Base-by-base conservation (phyloP, 2,797 vertebrate genomes). In the Alouatta caraya region DNA sequence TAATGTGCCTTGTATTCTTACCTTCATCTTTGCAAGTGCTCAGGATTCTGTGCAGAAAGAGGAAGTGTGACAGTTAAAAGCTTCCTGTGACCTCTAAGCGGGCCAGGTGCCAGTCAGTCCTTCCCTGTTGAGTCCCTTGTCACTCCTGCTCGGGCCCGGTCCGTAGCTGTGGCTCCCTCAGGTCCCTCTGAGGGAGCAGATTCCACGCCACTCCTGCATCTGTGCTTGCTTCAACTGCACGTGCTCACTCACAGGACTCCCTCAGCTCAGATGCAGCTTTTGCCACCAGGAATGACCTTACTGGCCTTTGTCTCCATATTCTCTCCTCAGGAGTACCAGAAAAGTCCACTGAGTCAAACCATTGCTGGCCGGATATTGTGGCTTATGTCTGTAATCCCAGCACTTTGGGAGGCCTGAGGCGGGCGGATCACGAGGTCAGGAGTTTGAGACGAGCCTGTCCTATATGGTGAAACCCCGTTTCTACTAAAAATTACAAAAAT, bases 71-170 rank as follows among this genome's bases (percentile, higher is more conserved):
- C 30, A 44, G n/a, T 26, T 30, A 67, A 17, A 30, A n/a, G 26
- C 57, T 1, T 46, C 44, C 37, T 1, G 21, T 30, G 52, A 50
- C 52, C 42, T 0, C 0, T 11, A 1, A 2, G 21, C 5, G 21
- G 37, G n/a, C 33, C 3, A 13, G 21, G 22, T 10, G 15, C 21
- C 0, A 4, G 7, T 67, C 61, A 19, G 61, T n/a, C 61, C 61
- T 67, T 17, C 33, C 61, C 30, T 33, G 33, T 4, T n/a, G 61
- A 4, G 17, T 7, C 46, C 48, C 50, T 10, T 3, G 0, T 73
- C 8, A 39, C 30, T 55, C 21, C 0, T 1, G 44, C 39, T 21
- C 1, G 1, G n/a, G 28, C 75, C 14, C 87, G 0, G 17, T 50
- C 30, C 39, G 5, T 37, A 50, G 76, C 26, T 24, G 6, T 3